phyloP scores from a whole-genome alignment of 1,140 invertebrate species.

The Callitettix versicolor region DNA sequence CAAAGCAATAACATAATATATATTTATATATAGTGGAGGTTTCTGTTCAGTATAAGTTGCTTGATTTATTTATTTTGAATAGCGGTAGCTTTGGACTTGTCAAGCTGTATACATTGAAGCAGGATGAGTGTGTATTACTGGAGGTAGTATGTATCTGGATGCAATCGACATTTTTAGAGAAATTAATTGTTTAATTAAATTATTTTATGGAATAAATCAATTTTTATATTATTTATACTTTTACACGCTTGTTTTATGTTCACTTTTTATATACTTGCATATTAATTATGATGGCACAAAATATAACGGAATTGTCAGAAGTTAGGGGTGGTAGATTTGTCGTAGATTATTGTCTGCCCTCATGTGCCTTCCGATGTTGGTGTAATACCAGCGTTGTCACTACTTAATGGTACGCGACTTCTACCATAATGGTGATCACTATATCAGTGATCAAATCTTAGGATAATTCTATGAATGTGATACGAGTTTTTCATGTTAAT shows the following conservation, averaged over 20 bases:
- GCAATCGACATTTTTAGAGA: conserved; percentile 26
- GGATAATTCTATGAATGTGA: neutral
- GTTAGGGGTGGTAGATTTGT: neutral
- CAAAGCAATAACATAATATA: neutral
- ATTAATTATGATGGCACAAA: too few species aligned
- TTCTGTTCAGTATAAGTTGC: neutral
- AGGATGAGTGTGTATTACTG: conserved; percentile 20
- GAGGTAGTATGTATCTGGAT: conserved; percentile 26
- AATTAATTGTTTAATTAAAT: conserved; percentile 7
- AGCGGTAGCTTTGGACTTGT: neutral
- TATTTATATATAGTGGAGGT: neutral
- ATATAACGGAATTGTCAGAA: neutral
- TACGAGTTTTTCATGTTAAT: neutral
- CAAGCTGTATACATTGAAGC: neutral
- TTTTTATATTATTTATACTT: conserved; percentile 3
- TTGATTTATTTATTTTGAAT: neutral
- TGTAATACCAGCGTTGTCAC: neutral
- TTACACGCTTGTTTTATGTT: neutral
- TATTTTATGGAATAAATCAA: neutral
- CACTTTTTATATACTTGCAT: neutral
- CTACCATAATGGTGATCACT: neutral
- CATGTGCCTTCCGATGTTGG: conserved; percentile 10
- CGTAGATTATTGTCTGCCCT: neutral
- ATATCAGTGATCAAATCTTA: neutral
- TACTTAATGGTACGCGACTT: neutral